phyloP scores from a whole-genome alignment of 2,888 invertebrate species.

The Drosophila kanekoi region DNA sequence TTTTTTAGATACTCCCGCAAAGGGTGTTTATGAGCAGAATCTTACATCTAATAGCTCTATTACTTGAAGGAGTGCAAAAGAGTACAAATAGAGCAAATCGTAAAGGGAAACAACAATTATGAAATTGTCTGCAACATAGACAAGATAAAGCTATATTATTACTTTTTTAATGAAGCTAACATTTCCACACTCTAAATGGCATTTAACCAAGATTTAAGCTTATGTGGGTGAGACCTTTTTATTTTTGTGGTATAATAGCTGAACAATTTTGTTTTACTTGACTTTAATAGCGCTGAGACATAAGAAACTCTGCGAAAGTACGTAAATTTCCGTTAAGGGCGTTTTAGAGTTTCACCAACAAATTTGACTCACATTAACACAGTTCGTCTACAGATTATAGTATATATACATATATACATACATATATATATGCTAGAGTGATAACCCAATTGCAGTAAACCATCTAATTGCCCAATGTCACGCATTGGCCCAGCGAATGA shows the following conservation, averaged over 20 bases:
- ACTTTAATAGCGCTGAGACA: constrained; percentile 3
- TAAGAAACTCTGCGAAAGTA: not conserved
- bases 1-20: not conserved
- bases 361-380: constrained; percentile 25
- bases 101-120: too few species aligned
- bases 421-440: not conserved
- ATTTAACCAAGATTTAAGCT: not conserved
- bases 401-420: not conserved
- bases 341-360: constrained; percentile 27
- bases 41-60: too few species aligned
- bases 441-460: constrained; percentile 25
- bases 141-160: too few species aligned
- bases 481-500: constrained; percentile 50
- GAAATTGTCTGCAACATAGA: too few species aligned
- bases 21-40: not conserved
- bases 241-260: not conserved
- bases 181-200: too few species aligned
- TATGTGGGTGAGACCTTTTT: constrained; percentile 1
- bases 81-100: too few species aligned
- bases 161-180: too few species aligned
- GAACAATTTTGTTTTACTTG: constrained; percentile 3
- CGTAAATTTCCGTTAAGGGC: not conserved
- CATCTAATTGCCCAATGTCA: constrained; percentile 57
- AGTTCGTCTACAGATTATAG: not conserved
- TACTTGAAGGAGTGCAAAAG: too few species aligned